phyloP scores from a whole-genome alignment of 2,888 invertebrate species.

The Odontomyia ornata region DNA sequence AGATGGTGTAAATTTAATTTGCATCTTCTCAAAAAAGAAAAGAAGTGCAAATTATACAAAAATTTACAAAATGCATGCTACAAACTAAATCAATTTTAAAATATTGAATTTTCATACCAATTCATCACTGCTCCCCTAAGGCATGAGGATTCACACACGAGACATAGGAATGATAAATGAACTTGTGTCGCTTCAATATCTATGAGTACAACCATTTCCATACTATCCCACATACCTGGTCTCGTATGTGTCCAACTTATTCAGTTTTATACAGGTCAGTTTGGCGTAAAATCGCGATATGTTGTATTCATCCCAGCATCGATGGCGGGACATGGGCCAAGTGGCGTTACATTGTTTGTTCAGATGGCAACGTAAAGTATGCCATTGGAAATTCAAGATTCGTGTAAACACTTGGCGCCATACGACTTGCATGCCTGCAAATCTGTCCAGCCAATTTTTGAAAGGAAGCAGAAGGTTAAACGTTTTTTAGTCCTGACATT shows the following conservation, averaged over 20 bases:
- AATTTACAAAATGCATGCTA: no score
- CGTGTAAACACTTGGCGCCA: slow-evolving; percentile 37
- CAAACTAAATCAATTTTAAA: no score
- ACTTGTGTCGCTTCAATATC: not conserved
- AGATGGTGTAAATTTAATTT: no score
- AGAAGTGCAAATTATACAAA: no score
- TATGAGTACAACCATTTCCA: not conserved
- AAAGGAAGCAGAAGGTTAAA: slow-evolving; percentile 7
- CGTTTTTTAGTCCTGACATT: not conserved
- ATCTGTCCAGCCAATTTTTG: slow-evolving; percentile 2
- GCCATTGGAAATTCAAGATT: slow-evolving; percentile 29
- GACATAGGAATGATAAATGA: not conserved
- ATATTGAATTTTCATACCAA: no score
- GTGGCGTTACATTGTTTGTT: not conserved
- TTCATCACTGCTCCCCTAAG: no score
- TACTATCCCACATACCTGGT: not conserved
- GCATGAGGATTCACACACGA: not conserved
- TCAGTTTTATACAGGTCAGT: not conserved
- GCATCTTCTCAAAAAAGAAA: no score
- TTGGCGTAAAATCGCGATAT: not conserved
- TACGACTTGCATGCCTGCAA: slow-evolving; percentile 4
- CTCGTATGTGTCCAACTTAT: not conserved
- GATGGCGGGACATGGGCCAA: not conserved
- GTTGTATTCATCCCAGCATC: not conserved
- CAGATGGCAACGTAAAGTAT: slow-evolving; percentile 6